These are phyloP conservation scores for Acomys russatus DNA, from an alignment of 2,797 vertebrate species.

Conservation along the genomic window DNA sequence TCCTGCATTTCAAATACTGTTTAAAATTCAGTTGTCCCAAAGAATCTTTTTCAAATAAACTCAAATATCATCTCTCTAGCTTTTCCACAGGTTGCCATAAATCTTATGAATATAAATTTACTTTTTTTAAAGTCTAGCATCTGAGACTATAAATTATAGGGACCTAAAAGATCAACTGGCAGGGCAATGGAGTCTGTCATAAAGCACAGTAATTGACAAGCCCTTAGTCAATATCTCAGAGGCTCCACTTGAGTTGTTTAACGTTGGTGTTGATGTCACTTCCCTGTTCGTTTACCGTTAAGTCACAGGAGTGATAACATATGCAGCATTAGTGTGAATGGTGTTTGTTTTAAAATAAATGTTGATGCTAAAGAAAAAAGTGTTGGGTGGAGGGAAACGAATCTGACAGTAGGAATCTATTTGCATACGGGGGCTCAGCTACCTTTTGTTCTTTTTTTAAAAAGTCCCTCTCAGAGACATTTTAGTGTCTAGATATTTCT, in stretches of 20 bases:
- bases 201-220: conserved; percentile 53
- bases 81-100: conserved; percentile 50
- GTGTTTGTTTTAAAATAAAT: conserved; percentile 83
- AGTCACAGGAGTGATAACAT: conserved; percentile 75
- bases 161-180: conserved; percentile 26
- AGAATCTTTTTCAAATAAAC: conserved; percentile 50
- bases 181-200: background rate
- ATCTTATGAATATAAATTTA: conserved; percentile 58
- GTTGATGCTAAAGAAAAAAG: conserved; percentile 74
- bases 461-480: background rate
- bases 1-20: conserved; percentile 58
- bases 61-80: conserved; percentile 20
- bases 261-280: conserved; percentile 71
- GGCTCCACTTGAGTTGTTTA: conserved; percentile 39
- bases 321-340: conserved; percentile 69
- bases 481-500: conserved; percentile 9
- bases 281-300: conserved; percentile 76
- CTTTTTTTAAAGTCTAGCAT: conserved; percentile 43
- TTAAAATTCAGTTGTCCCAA: conserved; percentile 40
- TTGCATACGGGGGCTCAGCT: background rate
- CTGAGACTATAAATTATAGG: conserved; percentile 7
- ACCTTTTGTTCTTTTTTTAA: background rate
- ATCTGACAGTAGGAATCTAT: conserved; percentile 57
- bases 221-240: conserved; percentile 50
- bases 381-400: conserved; percentile 71